Percentiles rank a stretch among this genome's conserved stretches.
These are phyloP conservation scores for Heliconius erato DNA, from an alignment of 2,888 invertebrate genomes.

Conservation along the genomic window DNA sequence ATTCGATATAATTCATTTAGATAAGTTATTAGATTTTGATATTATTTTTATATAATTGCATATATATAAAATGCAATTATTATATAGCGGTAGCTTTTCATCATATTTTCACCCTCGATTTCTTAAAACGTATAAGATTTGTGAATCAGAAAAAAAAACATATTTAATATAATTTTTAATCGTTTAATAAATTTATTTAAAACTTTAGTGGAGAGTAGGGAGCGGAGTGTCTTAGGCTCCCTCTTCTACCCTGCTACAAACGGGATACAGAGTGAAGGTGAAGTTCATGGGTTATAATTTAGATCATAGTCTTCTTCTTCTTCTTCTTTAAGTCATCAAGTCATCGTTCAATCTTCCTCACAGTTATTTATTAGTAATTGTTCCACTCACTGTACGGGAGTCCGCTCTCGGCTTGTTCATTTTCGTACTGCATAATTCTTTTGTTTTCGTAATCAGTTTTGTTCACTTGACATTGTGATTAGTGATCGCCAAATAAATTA, in stretches of 20 bases:
- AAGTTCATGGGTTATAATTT: neutral
- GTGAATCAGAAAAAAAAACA: neutral
- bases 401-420: conserved; percentile 6
- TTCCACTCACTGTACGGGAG: neutral
- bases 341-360: neutral
- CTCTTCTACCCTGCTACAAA: too few relatives aligned
- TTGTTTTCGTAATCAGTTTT: conserved; percentile 43
- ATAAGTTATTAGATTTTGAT: neutral
- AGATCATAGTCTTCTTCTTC: neutral
- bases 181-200: too few relatives aligned
- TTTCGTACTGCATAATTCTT: conserved; percentile 39
- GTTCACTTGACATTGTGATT: conserved; percentile 50
- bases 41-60: neutral
- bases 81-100: neutral
- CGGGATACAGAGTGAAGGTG: too few relatives aligned
- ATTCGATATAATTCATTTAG: neutral
- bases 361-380: conserved; percentile 6
- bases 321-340: neutral
- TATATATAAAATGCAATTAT: too few relatives aligned
- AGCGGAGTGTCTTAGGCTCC: too few relatives aligned
- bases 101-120: neutral
- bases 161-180: too few relatives aligned
- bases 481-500: conserved; percentile 59
- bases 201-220: too few relatives aligned
- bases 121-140: neutral